Conservation (phyloP, 2,113 vertebrate genomes). For the Malurus melanocephalus region DNA sequence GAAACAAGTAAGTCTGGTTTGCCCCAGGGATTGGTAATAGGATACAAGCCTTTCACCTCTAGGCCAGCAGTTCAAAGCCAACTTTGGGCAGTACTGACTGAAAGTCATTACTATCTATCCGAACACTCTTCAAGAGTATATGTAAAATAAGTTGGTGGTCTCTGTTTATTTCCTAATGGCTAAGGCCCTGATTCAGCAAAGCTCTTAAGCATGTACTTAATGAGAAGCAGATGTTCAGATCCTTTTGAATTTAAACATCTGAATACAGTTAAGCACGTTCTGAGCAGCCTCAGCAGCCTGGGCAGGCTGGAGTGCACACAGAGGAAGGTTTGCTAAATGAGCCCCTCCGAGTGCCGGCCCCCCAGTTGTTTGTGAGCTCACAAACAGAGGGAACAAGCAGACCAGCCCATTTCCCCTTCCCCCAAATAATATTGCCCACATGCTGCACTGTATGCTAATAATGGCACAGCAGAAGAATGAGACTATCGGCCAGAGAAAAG, state of each 20-base stretch:
- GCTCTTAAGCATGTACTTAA: conserved; percentile 43
- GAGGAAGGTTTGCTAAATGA: neutral
- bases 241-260: conserved; percentile 60
- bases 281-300: conserved; percentile 4
- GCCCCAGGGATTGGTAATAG: conserved; percentile 49
- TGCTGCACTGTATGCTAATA: neutral
- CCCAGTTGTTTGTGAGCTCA: neutral
- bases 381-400: neutral
- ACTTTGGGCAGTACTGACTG: conserved; percentile 38
- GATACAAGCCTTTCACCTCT: conserved; percentile 58
- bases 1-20: conserved; percentile 49
- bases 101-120: conserved; percentile 59
- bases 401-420: neutral
- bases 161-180: conserved; percentile 56
- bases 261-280: conserved; percentile 60
- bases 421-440: neutral
- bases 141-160: conserved; percentile 62
- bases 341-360: neutral
- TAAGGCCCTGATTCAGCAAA: conserved; percentile 59
- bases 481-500: neutral
- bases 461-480: neutral
- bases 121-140: conserved; percentile 32
- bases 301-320: neutral
- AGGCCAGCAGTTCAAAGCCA: conserved; percentile 61
- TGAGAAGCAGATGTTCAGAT: conserved; percentile 58